A percentile compares a stretch with the other conserved stretches of the same genome.
Evolutionary conservation across 2,113 vertebrate genomes (phyloP).

Genomic region (Piprites chloris): DNA sequence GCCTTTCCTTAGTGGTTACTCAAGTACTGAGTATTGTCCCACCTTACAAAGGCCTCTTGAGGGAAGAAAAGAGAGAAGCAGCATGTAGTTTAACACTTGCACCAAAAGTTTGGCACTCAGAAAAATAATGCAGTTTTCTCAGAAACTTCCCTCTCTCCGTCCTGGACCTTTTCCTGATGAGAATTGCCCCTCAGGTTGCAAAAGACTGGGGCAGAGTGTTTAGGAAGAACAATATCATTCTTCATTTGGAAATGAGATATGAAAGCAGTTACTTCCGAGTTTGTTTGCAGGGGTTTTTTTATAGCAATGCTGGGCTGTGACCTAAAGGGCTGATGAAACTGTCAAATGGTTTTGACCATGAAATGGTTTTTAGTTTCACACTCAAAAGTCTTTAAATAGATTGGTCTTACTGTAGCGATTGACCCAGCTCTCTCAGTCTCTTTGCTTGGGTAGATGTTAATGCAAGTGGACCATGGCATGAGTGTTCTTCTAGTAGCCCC

Average conservation of each 20-base stretch:
- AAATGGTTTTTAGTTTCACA: no score
- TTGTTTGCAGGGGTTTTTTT: not conserved
- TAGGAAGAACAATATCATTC: not conserved
- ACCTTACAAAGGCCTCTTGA: not conserved
- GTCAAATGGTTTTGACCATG: no score
- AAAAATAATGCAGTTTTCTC: not conserved
- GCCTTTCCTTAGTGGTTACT: not conserved
- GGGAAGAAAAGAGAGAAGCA: not conserved
- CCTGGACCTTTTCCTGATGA: not conserved
- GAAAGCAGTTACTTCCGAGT: not conserved
- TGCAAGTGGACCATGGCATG: no score
- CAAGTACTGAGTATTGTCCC: not conserved
- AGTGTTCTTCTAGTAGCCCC: no score
- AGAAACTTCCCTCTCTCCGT: not conserved
- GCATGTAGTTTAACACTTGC: fast-evolving
- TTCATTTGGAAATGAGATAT: not conserved
- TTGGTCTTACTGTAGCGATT: no score
- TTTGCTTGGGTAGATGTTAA: no score
- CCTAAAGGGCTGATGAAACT: not conserved
- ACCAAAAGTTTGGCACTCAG: not conserved
- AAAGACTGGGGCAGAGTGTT: not conserved
- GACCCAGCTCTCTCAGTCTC: no score
- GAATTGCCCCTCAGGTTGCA: not conserved
- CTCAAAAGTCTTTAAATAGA: no score
- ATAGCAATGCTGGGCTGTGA: not conserved